Evolutionary conservation across 2,888 invertebrate species (phyloP).

Genomic region (Bruchidius siliquastri): DNA sequence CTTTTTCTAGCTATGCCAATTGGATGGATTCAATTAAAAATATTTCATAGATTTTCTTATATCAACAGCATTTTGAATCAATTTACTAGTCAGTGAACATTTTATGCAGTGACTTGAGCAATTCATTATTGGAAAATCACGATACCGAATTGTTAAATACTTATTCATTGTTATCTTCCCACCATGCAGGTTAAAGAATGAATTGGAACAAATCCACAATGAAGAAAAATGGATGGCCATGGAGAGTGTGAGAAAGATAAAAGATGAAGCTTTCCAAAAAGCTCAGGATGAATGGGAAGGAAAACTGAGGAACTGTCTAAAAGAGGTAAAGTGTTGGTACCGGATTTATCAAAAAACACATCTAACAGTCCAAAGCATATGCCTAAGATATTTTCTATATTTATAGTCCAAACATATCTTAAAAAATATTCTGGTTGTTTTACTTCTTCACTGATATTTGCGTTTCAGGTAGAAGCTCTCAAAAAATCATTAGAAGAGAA

Average conservation of each 20-base stretch:
- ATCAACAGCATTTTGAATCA: too few relatives aligned
- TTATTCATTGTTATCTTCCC: slow-evolving; percentile 18
- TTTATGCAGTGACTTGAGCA: too few relatives aligned
- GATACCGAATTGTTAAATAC: too few relatives aligned
- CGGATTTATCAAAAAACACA: too few relatives aligned
- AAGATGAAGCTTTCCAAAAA: slow-evolving; percentile 54
- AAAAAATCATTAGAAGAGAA: slow-evolving; percentile 62
- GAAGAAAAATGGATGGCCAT: slow-evolving; percentile 58
- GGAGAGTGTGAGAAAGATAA: slow-evolving; percentile 53
- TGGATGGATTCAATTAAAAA: too few relatives aligned
- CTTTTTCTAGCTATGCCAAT: too few relatives aligned
- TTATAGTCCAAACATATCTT: not conserved
- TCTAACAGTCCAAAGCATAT: too few relatives aligned
- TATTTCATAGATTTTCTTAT: too few relatives aligned
- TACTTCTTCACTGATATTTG: too few relatives aligned
- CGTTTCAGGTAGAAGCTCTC: slow-evolving; percentile 59
- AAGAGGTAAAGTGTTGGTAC: slow-evolving; percentile 46
- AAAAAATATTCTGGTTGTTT: too few relatives aligned
- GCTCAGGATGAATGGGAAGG: slow-evolving; percentile 55
- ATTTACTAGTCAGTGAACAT: too few relatives aligned
- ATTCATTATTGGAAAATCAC: too few relatives aligned
- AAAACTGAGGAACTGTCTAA: slow-evolving; percentile 47
- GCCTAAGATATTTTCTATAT: slow-evolving; percentile 5
- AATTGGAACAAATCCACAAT: slow-evolving; percentile 57
- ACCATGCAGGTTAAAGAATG: slow-evolving; percentile 52